These are phyloP conservation scores for Nesoenas mayeri DNA, from an alignment of 2,113 vertebrate genomes.

Conservation along the genomic window DNA sequence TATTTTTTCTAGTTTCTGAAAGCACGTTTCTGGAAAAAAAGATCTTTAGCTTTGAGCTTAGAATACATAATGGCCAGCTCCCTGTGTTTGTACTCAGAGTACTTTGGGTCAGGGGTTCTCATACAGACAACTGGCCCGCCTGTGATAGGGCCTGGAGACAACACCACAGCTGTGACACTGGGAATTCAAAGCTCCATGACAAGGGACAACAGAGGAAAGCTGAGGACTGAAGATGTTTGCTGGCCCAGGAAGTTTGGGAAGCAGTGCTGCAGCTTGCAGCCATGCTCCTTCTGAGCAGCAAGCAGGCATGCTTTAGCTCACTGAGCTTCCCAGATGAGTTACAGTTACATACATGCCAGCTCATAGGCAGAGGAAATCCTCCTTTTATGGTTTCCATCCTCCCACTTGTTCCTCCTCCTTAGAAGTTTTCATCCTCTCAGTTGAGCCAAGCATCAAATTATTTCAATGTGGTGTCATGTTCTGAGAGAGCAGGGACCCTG, in stretches of 20 bases:
- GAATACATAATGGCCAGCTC: background rate
- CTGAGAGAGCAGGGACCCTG: background rate
- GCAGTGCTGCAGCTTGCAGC: background rate
- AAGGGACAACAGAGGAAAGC: background rate
- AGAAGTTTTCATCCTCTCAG: background rate
- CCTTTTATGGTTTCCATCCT: background rate
- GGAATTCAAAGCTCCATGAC: background rate
- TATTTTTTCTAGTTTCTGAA: background rate
- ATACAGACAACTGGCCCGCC: background rate
- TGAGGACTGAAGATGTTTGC: background rate
- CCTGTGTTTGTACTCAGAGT: background rate
- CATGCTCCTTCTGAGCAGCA: background rate
- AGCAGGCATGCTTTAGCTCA: background rate
- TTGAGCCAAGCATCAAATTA: background rate
- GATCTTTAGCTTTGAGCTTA: background rate
- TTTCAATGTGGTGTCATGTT: background rate
- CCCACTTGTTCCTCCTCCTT: background rate
- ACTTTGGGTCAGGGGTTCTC: background rate
- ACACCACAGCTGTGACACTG: background rate
- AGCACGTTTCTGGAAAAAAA: background rate
- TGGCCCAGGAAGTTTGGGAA: background rate
- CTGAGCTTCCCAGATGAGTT: background rate
- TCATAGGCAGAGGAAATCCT: background rate
- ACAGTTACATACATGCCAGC: background rate
- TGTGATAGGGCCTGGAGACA: background rate